Conservation (phyloP, 2,888 invertebrate genomes). For the Oxyteleia sp. region DNA sequence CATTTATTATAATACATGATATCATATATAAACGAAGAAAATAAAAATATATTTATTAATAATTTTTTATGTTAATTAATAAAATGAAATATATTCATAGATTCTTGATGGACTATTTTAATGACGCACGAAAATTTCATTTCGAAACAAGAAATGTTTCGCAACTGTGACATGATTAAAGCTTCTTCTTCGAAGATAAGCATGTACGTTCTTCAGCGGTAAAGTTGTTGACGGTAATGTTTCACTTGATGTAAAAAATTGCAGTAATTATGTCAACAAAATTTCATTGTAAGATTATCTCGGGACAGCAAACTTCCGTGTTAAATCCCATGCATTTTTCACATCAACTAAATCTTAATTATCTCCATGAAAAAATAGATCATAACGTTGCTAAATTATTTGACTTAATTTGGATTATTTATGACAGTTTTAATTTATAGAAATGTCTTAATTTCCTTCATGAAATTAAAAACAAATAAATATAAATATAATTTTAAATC, state of each 20-base stretch:
- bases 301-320: conserved; percentile 13
- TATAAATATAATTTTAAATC: no score
- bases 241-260: conserved; percentile 52
- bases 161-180: conserved; percentile 46
- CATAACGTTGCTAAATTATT: not conserved
- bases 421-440: conserved; percentile 12
- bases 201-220: conserved; percentile 34
- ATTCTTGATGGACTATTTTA: conserved; percentile 25
- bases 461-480: no score
- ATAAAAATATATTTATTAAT: no score
- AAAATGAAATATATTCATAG: conserved; percentile 6
- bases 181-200: conserved; percentile 47
- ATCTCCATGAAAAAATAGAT: conserved; percentile 4
- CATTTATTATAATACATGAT: no score
- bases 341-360: conserved; percentile 32
- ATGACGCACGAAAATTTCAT: conserved; percentile 32
- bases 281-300: conserved; percentile 46
- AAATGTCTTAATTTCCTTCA: no score
- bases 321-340: conserved; percentile 34
- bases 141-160: conserved; percentile 42
- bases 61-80: not conserved
- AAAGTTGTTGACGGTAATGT: conserved; percentile 56
- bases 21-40: no score
- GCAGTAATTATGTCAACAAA: conserved; percentile 50
- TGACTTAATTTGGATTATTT: not conserved